Percentiles rank a stretch among this genome's conserved stretches.
These are phyloP conservation scores for Eristalis pertinax DNA, from an alignment of 2,888 invertebrate species.

Conservation along the genomic window DNA sequence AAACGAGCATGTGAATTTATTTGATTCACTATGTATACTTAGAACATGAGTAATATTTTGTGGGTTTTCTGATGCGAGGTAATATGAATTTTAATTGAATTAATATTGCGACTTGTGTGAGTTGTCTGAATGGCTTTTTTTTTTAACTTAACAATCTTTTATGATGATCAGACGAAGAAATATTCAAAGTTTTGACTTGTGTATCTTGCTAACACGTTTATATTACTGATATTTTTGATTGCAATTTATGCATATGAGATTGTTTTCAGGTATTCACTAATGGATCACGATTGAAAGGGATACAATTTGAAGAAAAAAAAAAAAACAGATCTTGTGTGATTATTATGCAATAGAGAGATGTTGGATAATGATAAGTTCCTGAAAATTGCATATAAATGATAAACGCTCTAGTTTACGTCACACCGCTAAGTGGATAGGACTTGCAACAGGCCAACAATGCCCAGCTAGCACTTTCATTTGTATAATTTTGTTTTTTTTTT, in stretches of 20 bases:
- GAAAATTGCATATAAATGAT: neutral
- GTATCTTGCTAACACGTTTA: neutral
- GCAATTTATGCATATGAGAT: neutral
- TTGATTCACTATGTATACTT: neutral
- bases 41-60: neutral
- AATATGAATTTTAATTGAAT: neutral
- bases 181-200: neutral
- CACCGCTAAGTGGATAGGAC: neutral
- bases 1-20: neutral
- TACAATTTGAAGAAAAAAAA: neutral
- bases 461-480: neutral
- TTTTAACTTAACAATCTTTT: neutral
- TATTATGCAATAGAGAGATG: neutral
- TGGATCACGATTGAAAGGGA: neutral
- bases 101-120: neutral
- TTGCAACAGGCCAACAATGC: neutral
- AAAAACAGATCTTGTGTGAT: too few relatives aligned
- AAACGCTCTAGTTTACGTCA: neutral
- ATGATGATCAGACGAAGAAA: too few relatives aligned
- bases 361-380: neutral
- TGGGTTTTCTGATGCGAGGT: neutral
- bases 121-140: neutral
- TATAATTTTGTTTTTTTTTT: too few relatives aligned
- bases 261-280: neutral
- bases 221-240: neutral